phyloP scores from a whole-genome alignment of 2,888 invertebrate species.

The Tiphia femorata region DNA sequence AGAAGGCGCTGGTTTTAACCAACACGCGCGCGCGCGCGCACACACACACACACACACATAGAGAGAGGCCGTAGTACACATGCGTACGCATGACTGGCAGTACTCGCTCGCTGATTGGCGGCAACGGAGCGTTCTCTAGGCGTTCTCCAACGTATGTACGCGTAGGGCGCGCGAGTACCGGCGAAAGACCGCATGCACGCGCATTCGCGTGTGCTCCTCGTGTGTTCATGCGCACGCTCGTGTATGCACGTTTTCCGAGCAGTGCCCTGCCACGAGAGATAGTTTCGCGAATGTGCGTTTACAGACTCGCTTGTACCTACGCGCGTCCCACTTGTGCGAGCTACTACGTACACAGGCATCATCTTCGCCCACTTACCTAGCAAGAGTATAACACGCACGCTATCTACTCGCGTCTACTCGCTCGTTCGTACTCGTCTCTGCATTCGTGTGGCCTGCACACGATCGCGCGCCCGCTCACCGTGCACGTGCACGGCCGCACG shows the following conservation, averaged over 20 bases:
- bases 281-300: too few relatives aligned
- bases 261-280: too few relatives aligned
- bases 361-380: background rate
- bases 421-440: background rate
- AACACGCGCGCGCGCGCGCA: too few relatives aligned
- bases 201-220: too few relatives aligned
- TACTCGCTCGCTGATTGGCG: slow-evolving; percentile 14
- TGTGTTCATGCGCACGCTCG: too few relatives aligned
- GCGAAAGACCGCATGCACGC: background rate
- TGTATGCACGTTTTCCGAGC: too few relatives aligned
- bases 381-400: background rate
- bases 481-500: slow-evolving; percentile 21
- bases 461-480: slow-evolving; percentile 3
- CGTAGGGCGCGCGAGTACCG: background rate
- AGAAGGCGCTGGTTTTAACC: too few relatives aligned
- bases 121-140: slow-evolving; percentile 10
- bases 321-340: background rate
- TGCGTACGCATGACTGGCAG: slow-evolving; percentile 4
- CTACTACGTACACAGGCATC: background rate
- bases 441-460: slow-evolving; percentile 16
- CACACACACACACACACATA: too few relatives aligned
- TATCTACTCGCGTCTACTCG: too few relatives aligned
- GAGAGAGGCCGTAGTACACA: too few relatives aligned
- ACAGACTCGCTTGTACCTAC: too few relatives aligned
- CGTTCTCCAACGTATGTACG: background rate